Conservation (phyloP, 2,888 invertebrate species). For the Candidula unifasciata region DNA sequence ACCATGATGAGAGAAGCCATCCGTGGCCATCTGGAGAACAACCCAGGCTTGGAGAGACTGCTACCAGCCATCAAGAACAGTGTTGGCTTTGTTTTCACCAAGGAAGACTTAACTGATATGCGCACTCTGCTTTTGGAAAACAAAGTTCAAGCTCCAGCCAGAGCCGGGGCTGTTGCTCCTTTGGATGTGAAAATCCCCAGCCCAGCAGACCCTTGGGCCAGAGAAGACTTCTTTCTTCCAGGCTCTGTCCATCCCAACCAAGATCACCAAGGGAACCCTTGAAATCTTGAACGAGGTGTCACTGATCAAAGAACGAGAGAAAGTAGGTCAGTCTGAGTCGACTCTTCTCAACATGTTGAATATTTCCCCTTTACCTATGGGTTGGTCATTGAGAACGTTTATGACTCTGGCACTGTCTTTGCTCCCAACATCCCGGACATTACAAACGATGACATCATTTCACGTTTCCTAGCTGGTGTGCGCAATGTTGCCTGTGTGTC, state of each 20-base stretch:
- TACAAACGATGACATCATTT: slow-evolving; percentile 95
- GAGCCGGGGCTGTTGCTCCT: slow-evolving; percentile 97
- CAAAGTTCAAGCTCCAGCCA: slow-evolving; percentile 97
- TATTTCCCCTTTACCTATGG: slow-evolving; percentile 99
- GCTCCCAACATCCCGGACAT: slow-evolving; percentile 98
- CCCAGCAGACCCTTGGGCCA: slow-evolving; percentile 98
- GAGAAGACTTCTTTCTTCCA: slow-evolving; percentile 99
- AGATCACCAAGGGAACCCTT: slow-evolving; percentile 99
- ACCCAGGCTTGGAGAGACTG: slow-evolving; percentile 91
- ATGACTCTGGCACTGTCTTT: slow-evolving; percentile 85
- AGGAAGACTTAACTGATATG: slow-evolving; percentile 93
- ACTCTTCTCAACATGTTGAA: slow-evolving; percentile 99
- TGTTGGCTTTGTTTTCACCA: slow-evolving; percentile 99
- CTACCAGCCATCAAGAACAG: slow-evolving; percentile 97
- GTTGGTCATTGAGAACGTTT: slow-evolving; percentile 84
- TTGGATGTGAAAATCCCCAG: slow-evolving; percentile 94
- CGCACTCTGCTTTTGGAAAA: slow-evolving; percentile 95
- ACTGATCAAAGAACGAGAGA: slow-evolving; percentile 89
- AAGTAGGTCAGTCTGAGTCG: slow-evolving; percentile 98
- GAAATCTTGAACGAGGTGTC: slow-evolving; percentile 92
- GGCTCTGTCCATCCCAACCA: slow-evolving; percentile 98
- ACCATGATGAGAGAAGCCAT: slow-evolving; percentile 99
- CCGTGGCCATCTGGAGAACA: slow-evolving; percentile 95
- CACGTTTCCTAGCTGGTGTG: slow-evolving; percentile 94
- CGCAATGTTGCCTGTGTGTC: slow-evolving; percentile 95